These are phyloP conservation scores for Pachyseris speciosa DNA, from an alignment of 64 coral and sea anemone genomes.

Conservation along the genomic window DNA sequence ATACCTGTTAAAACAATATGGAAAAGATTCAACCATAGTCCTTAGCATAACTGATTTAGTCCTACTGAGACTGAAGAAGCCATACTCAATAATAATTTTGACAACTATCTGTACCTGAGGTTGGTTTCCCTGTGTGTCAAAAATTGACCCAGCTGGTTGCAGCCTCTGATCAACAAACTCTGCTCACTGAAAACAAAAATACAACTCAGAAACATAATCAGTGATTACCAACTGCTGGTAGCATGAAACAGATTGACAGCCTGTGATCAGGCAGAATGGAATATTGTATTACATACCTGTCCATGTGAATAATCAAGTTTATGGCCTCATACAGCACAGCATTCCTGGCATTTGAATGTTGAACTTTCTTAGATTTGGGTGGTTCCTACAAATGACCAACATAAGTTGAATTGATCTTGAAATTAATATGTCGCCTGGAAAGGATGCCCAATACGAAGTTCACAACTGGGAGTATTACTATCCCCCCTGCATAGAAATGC, in stretches of 20 bases:
- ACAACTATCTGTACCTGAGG: constrained; percentile 88
- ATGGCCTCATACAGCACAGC: constrained; percentile 97
- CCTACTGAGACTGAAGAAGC: background rate
- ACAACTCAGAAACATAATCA: background rate
- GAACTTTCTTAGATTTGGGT: constrained; percentile 93
- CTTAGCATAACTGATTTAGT: no score
- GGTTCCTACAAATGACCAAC: constrained; percentile 58
- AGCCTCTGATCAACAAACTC: constrained; percentile 93
- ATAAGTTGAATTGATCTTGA: background rate
- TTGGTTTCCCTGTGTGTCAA: constrained; percentile 98
- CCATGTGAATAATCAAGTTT: constrained; percentile 97
- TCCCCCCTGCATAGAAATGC: no score
- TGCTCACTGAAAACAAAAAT: constrained; percentile 80
- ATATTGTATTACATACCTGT: constrained; percentile 60
- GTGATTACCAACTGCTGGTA: no score
- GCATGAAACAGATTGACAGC: no score
- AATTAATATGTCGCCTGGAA: no score
- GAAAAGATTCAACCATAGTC: no score
- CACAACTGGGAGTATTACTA: no score
- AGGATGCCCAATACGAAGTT: no score
- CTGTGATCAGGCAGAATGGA: no score
- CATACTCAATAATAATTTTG: no score
- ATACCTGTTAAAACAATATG: constrained; percentile 45
- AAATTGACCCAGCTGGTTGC: constrained; percentile 97
- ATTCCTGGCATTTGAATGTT: constrained; percentile 99